Base-by-base conservation (phyloP, 2,113 vertebrate genomes). In the Oncorhynchus tshawytscha region DNA sequence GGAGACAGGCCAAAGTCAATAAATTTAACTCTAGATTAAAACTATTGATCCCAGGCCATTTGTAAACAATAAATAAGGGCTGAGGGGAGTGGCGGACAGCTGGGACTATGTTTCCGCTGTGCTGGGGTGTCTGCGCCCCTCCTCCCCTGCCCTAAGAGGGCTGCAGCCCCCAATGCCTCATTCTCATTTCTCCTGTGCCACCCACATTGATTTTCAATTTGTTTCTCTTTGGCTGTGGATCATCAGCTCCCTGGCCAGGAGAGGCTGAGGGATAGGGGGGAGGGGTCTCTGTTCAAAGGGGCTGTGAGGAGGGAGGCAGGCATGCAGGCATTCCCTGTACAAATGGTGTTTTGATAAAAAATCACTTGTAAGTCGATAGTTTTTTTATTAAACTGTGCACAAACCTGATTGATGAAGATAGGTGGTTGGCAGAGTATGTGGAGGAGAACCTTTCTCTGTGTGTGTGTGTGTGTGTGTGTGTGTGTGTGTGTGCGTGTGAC, bases 271-370 rank as follows among this genome's bases (percentile, higher is more conserved):
- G 39, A 18, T 71, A 3, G 54, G 71, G 45, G 68, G 18, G 20
- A 1, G 62, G 20, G 68, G 20, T 54, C 51, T 54, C 51, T 54
- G 29, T 48, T 48, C 45, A 2, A n/a, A 5, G 3, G 20, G 75
- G 62, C 2, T 3, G 59, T 20, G 62, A 24, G 49, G 9, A n/a
- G 67, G 75, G 80, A 79, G 80, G 83, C 79, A 90, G 85, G 86
- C 20, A 86, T 66, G 90, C 92, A 87, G 85, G 87, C 82, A 84
- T 90, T 88, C 93, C 93, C 75, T 88, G 95, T 97, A 99, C 95
- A 98, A 99, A 99, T 99, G 95, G 95, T 94, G 95, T 99, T 99
- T 99, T 97, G 96, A 99, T 99, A 97, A 97, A n/a, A 97, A 99
- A 99, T 98, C 96, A 96, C 95, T 97, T 95, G 93, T 95, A 96